phyloP scores from a whole-genome alignment of 2,797 vertebrate species.

The Dipus sagitta region DNA sequence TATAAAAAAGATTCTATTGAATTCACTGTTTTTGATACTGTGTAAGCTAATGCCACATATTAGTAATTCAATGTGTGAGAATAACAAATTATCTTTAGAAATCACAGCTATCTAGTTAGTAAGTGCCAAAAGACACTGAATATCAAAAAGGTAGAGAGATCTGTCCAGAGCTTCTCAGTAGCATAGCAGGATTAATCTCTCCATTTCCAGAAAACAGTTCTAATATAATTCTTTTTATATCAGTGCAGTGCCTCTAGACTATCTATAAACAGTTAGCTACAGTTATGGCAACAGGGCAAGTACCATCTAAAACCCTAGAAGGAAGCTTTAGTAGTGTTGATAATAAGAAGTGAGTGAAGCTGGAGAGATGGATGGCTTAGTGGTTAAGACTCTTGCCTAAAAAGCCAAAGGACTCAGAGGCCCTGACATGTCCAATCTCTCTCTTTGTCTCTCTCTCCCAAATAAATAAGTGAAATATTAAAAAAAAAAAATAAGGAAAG shows the following conservation, averaged over 20 bases:
- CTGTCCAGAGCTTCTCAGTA: not conserved
- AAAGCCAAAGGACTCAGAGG: no score
- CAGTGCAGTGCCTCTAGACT: not conserved
- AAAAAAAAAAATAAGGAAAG: no score
- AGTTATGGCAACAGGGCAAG: not conserved
- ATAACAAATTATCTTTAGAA: not conserved
- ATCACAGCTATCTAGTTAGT: not conserved
- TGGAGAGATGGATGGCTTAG: no score
- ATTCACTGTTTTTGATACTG: not conserved
- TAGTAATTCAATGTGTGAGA: not conserved
- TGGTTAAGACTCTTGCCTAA: no score
- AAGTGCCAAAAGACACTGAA: not conserved
- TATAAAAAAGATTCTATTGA: not conserved
- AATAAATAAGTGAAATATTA: no score
- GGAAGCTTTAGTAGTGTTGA: not conserved
- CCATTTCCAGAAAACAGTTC: not conserved
- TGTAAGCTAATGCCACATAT: not conserved
- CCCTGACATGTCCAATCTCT: no score
- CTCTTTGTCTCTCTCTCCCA: no score
- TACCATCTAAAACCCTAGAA: constrained; percentile 3
- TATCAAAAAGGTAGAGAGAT: not conserved
- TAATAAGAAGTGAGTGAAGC: not conserved
- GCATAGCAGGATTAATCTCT: constrained; percentile 3
- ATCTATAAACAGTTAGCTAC: not conserved
- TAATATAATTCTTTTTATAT: not conserved